Base-by-base conservation (phyloP, 2,113 vertebrate genomes). In the Polypterus senegalus region DNA sequence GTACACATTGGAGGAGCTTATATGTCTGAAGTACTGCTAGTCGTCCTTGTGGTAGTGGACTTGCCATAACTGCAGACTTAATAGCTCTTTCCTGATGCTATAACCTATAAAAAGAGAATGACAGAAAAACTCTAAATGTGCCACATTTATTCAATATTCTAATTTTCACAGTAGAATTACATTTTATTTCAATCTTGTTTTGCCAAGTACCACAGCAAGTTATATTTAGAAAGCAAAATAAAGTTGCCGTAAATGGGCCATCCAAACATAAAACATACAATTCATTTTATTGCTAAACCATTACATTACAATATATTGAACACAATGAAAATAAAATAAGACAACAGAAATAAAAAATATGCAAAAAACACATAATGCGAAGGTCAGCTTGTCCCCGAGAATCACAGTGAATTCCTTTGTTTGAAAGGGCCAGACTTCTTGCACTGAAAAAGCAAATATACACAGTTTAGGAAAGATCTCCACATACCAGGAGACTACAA, bases 11-110 rank as follows among this genome's bases (percentile, higher is more conserved):
- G 64, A 97, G 83, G 64, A 97, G 76, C 68, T 88, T 89, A 77
- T 92, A 97, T 66, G 91, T 85, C 76, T 98, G 93, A 49, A 92
- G 77, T 54, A 82, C 76, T 72, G 85, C 70, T 66, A 96, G 84
- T 48, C 84, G 89, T 47, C 65, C 79, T 62, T 82, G 72, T 11
- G 86, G 80, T 3, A 80, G 72, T 46, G 11, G 51, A 11, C 49
- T 7, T 6, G 57, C 66, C 77, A 78, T 81, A 10, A 10, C 10
- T 3, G 51, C 51, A 52, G 51, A 52, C 51, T 8, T 3, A 8
- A 7, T 52, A 52, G 1, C 51, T 52, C 10, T 52, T 52, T 52
- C 7, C 51, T 52, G 51, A 10, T 52, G 51, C 51, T 52, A 4
- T 8, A 52, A 3, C 10, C 51, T 52, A 10, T 8, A 52, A 8